Percentiles rank a stretch among this genome's conserved stretches.
These are phyloP conservation scores for Macrostomum lignano DNA, from an alignment of 1,140 invertebrate species.

Conservation along the genomic window DNA sequence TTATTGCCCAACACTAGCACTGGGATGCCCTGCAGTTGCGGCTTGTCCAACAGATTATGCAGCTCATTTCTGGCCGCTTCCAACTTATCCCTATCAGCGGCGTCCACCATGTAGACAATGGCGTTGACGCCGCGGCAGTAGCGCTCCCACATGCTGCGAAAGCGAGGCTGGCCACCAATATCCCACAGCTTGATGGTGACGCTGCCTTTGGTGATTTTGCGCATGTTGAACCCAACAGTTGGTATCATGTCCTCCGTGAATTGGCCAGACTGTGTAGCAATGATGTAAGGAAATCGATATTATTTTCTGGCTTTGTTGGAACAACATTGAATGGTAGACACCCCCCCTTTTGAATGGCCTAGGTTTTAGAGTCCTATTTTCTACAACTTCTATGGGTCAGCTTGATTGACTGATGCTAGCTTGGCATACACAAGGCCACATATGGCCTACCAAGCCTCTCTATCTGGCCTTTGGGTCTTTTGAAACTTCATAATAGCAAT, in stretches of 20 bases:
- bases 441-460: no score
- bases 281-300: no score
- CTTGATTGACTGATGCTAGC: no score
- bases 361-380: no score
- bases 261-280: slow-evolving; percentile 47
- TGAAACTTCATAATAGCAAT: no score
- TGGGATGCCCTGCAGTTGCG: slow-evolving; percentile 79
- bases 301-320: no score
- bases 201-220: slow-evolving; percentile 98
- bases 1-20: slow-evolving; percentile 95
- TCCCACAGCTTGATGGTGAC: slow-evolving; percentile 97
- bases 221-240: slow-evolving; percentile 98
- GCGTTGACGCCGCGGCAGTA: slow-evolving; percentile 96
- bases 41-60: slow-evolving; percentile 84
- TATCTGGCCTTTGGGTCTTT: no score
- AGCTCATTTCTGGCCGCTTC: slow-evolving; percentile 89
- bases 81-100: slow-evolving; percentile 85
- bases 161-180: slow-evolving; percentile 91
- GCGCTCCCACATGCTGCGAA: slow-evolving; percentile 98
- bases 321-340: no score
- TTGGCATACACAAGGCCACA: no score
- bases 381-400: no score
- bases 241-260: slow-evolving; percentile 99
- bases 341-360: no score
- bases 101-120: slow-evolving; percentile 98